phyloP scores from a whole-genome alignment of 2,797 vertebrate genomes.

The Gastrophryne carolinensis region DNA sequence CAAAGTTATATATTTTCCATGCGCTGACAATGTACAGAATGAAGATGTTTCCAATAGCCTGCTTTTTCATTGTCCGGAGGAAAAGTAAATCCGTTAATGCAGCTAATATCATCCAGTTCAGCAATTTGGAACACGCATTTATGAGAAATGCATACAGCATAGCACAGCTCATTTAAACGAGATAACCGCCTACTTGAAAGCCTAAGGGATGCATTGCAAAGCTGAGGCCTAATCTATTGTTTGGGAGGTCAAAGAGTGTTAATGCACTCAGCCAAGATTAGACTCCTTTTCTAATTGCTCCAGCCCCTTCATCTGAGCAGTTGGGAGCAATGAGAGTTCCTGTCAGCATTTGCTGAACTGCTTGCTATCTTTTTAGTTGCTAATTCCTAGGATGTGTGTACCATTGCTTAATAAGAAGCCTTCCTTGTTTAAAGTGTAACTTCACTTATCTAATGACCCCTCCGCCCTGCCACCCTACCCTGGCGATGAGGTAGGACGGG shows the following conservation, averaged over 20 bases:
- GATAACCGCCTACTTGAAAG: slow-evolving; percentile 71
- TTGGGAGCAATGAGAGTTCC: slow-evolving; percentile 68
- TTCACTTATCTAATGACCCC: no score
- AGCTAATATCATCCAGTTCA: slow-evolving; percentile 10
- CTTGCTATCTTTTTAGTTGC: slow-evolving; percentile 21
- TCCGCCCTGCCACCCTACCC: no score
- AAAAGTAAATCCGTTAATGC: neutral
- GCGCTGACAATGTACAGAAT: neutral
- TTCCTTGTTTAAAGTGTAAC: no score
- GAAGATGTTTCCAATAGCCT: neutral
- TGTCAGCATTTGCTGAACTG: slow-evolving; percentile 69
- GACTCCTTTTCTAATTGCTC: slow-evolving; percentile 82
- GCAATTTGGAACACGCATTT: slow-evolving; percentile 2
- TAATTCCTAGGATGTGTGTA: neutral
- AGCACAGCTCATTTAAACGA: slow-evolving; percentile 50
- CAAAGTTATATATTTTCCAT: neutral
- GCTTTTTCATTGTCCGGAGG: neutral
- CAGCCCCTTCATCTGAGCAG: slow-evolving; percentile 72
- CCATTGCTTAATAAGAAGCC: no score
- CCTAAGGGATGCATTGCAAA: slow-evolving; percentile 73
- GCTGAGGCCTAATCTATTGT: slow-evolving; percentile 93
- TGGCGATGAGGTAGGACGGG: no score
- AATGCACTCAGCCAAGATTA: slow-evolving; percentile 94
- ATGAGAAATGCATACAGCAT: slow-evolving; percentile 17
- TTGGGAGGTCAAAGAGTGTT: slow-evolving; percentile 89